Evolutionary conservation across 2,888 invertebrate genomes (phyloP).

Genomic region (Hydrotaea diabolus): DNA sequence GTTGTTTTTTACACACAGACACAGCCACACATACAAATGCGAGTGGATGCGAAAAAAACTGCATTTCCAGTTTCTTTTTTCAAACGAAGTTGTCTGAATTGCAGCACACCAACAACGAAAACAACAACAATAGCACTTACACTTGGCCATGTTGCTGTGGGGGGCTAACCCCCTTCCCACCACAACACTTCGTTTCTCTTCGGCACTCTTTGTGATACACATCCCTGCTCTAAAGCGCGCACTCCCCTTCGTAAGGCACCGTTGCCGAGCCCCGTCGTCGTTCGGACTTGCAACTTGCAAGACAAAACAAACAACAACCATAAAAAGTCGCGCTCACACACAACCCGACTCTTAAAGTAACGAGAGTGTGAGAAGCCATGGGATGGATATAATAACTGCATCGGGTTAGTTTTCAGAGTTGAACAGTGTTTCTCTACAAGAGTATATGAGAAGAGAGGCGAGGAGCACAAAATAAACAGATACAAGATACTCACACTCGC

Average conservation of each 20-base stretch:
- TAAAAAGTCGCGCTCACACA: background rate
- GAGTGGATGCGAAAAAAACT: conserved; percentile 8
- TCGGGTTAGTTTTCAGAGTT: background rate
- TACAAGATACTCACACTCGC: background rate
- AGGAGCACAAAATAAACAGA: conserved; percentile 7
- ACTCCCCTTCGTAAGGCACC: background rate
- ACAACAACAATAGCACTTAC: conserved; percentile 34
- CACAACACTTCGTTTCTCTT: too few species aligned
- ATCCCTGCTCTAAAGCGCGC: background rate
- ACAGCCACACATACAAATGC: too few species aligned
- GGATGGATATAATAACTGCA: background rate
- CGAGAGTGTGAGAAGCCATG: background rate
- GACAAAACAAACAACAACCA: background rate
- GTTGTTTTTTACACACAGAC: too few species aligned
- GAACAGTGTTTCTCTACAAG: background rate
- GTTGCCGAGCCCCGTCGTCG: too few species aligned
- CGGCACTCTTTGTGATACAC: background rate
- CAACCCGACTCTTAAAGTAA: background rate
- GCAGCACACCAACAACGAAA: background rate
- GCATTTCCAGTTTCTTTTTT: conserved; percentile 45
- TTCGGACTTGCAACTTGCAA: background rate
- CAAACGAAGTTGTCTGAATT: conserved; percentile 17
- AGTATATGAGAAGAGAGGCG: background rate
- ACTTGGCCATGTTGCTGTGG: conserved; percentile 1
- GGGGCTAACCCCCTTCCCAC: background rate